Conservation (phyloP, 2,797 vertebrate genomes). For the Tadarida brasiliensis region DNA sequence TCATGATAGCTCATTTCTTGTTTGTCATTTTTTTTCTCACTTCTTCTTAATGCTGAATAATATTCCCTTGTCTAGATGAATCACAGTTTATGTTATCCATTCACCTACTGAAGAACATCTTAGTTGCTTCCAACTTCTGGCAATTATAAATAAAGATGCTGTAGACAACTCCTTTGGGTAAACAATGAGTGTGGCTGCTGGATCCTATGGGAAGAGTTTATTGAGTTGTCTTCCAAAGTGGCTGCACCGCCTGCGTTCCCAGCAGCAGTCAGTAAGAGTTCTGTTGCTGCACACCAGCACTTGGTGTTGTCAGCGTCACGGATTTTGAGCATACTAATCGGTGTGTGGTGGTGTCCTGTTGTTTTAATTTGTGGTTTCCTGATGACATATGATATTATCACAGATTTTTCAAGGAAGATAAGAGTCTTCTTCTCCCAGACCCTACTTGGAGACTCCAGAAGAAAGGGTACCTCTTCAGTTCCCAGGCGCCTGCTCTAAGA, state of each 20-base stretch:
- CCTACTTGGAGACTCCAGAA: background rate
- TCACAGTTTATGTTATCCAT: background rate
- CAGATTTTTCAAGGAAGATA: background rate
- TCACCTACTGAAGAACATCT: background rate
- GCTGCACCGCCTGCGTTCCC: background rate
- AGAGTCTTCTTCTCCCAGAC: background rate
- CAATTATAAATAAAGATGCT: background rate
- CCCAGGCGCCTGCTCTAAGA: background rate
- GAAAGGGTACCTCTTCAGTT: background rate
- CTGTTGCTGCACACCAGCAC: background rate
- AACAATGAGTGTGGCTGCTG: background rate
- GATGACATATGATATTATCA: background rate
- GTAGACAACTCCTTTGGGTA: background rate
- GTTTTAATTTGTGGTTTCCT: background rate
- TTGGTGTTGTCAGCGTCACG: background rate
- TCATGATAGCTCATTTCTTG: background rate
- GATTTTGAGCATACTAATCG: background rate
- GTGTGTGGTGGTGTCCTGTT: background rate
- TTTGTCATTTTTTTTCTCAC: background rate
- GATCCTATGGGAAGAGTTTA: background rate
- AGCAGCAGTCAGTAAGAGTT: background rate
- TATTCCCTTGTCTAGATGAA: background rate
- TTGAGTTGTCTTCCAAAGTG: background rate
- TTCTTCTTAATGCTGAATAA: background rate
- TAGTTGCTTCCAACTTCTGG: background rate